Conservation (phyloP, 1,140 invertebrate species). For the Manduca sexta region DNA sequence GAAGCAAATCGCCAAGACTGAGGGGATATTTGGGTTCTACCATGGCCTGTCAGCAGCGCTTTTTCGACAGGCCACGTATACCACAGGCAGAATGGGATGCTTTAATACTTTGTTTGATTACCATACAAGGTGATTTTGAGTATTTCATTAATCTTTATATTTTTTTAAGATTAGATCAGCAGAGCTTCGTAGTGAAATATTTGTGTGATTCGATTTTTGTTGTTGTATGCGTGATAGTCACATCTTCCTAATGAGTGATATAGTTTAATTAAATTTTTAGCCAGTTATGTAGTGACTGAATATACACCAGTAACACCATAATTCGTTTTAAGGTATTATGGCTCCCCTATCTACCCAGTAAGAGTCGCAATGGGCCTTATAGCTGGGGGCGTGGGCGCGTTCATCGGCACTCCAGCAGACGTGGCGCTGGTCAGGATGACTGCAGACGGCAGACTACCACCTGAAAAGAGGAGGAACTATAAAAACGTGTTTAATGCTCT, state of each 20-base stretch:
- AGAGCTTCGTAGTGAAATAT: too few species aligned
- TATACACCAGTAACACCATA: too few species aligned
- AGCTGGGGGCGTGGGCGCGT: conserved; percentile 91
- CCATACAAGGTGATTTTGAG: conserved; percentile 77
- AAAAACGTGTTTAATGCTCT: conserved; percentile 95
- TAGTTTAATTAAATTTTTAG: too few species aligned
- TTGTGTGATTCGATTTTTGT: too few species aligned
- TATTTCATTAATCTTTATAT: too few species aligned
- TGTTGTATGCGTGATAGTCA: too few species aligned
- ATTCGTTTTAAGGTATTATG: conserved; percentile 25
- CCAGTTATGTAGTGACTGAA: too few species aligned
- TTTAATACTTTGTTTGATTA: conserved; percentile 93
- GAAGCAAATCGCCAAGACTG: conserved; percentile 87
- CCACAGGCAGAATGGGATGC: conserved; percentile 94
- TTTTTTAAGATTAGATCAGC: too few species aligned
- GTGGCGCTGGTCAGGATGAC: conserved; percentile 96
- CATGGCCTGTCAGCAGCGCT: conserved; percentile 89
- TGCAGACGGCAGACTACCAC: conserved; percentile 92
- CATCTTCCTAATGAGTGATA: too few species aligned
- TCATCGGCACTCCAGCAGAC: conserved; percentile 97
- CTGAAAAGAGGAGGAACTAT: conserved; percentile 92
- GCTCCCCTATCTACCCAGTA: conserved; percentile 75
- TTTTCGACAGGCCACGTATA: conserved; percentile 97
- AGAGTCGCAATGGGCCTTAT: conserved; percentile 86
- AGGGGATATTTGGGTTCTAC: conserved; percentile 93